Percentiles rank a stretch among this genome's conserved stretches.
These are phyloP conservation scores for Drymodes brunneopygia DNA, from an alignment of 2,113 vertebrate species.

Conservation along the genomic window DNA sequence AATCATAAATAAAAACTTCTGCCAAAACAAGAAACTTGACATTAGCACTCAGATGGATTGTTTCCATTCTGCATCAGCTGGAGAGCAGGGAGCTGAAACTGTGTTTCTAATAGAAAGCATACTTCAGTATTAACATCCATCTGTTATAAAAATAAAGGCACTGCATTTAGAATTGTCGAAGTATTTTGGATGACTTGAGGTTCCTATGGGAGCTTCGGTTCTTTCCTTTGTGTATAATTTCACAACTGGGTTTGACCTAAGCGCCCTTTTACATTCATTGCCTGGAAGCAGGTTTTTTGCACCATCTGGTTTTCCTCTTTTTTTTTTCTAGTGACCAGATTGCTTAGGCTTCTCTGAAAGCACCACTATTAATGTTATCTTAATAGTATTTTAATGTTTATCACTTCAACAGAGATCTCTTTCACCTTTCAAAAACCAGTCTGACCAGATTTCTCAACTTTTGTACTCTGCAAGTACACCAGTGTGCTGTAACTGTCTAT, in stretches of 20 bases:
- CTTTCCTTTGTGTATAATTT: constrained; percentile 12
- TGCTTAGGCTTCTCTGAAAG: constrained; percentile 1
- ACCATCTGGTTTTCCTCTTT: neutral
- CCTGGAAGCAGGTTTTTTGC: neutral
- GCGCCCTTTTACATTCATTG: neutral
- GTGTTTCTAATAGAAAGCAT: constrained; percentile 5
- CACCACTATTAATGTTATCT: constrained; percentile 2
- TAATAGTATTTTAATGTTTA: constrained; percentile 32
- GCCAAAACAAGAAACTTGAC: constrained; percentile 24
- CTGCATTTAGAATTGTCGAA: neutral
- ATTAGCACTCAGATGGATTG: neutral
- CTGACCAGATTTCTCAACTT: constrained; percentile 43
- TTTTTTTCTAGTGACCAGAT: neutral
- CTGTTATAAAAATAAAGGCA: neutral
- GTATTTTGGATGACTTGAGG: neutral
- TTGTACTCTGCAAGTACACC: neutral
- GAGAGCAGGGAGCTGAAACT: neutral
- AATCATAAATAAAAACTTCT: constrained; percentile 44
- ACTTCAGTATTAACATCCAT: neutral
- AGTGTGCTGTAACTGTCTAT: neutral
- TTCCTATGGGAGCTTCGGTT: neutral
- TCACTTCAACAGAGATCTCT: constrained; percentile 2
- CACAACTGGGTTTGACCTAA: constrained; percentile 6
- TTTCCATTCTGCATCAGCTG: constrained; percentile 27
- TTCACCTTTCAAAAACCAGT: constrained; percentile 28